These are phyloP conservation scores for Ericerus pela DNA, from an alignment of 1,140 invertebrate genomes.

Conservation along the genomic window DNA sequence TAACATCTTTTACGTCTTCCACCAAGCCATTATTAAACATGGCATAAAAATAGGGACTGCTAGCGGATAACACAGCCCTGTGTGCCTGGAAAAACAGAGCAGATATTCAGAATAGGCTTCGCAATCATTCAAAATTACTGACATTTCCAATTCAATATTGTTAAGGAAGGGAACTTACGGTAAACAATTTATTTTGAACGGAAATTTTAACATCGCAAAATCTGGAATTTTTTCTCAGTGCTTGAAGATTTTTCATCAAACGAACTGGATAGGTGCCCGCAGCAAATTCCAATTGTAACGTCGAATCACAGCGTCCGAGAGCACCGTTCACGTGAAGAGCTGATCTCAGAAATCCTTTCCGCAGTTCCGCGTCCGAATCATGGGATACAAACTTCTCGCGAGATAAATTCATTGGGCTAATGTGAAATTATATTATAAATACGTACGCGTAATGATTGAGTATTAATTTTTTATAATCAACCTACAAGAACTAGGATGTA, in stretches of 20 bases:
- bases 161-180: background rate
- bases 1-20: slow-evolving; percentile 60
- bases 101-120: too few relatives aligned
- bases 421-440: too few relatives aligned
- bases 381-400: too few relatives aligned
- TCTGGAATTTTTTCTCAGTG: slow-evolving; percentile 1
- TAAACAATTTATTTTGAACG: slow-evolving; percentile 4
- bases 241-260: slow-evolving; percentile 2
- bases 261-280: background rate
- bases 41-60: slow-evolving; percentile 87
- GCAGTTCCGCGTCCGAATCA: too few relatives aligned
- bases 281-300: background rate
- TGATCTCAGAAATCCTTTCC: too few relatives aligned
- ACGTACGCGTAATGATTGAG: too few relatives aligned
- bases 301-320: too few relatives aligned
- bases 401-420: too few relatives aligned
- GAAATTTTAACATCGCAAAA: slow-evolving; percentile 6
- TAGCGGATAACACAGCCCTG: slow-evolving; percentile 73
- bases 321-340: too few relatives aligned
- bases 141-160: background rate
- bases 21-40: slow-evolving; percentile 78
- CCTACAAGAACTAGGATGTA: too few relatives aligned
- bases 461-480: too few relatives aligned
- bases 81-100: slow-evolving; percentile 66
- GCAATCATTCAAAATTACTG: background rate